phyloP scores from a whole-genome alignment of 1,140 invertebrate genomes.

The Drosophila grimshawi region DNA sequence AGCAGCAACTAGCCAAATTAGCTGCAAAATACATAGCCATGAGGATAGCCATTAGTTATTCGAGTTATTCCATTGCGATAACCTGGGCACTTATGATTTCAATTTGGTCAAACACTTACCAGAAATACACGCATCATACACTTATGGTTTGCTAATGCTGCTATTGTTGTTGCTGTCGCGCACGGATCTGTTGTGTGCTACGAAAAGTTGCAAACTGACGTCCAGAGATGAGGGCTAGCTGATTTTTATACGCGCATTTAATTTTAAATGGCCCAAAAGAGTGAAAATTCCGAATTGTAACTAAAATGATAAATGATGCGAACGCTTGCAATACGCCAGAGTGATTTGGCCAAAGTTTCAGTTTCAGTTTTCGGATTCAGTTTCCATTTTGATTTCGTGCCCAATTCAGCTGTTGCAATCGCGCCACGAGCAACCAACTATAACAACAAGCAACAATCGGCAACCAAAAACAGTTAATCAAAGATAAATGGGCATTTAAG shows the following conservation, averaged over 20 bases:
- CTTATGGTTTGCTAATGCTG: slow-evolving; percentile 10
- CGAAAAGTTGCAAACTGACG: slow-evolving; percentile 53
- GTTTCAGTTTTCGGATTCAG: slow-evolving; percentile 31
- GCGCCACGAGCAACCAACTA: slow-evolving; percentile 19
- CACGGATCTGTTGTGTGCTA: slow-evolving; percentile 46
- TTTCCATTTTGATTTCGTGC: slow-evolving; percentile 49
- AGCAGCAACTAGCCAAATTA: slow-evolving; percentile 51
- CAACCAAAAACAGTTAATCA: slow-evolving; percentile 64
- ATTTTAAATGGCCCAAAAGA: slow-evolving; percentile 19
- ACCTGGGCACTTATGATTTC: background rate
- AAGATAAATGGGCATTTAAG: slow-evolving; percentile 77
- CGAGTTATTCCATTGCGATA: background rate
- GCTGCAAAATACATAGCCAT: slow-evolving; percentile 28
- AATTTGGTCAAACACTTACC: slow-evolving; percentile 49
- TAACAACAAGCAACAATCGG: slow-evolving; percentile 14
- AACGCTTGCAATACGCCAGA: slow-evolving; percentile 51
- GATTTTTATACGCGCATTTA: slow-evolving; percentile 65
- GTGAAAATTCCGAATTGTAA: slow-evolving; percentile 60
- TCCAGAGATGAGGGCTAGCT: slow-evolving; percentile 16
- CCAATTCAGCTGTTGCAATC: slow-evolving; percentile 44
- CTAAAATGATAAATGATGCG: slow-evolving; percentile 71
- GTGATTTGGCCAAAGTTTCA: slow-evolving; percentile 29
- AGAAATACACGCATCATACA: slow-evolving; percentile 71
- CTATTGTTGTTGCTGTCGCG: slow-evolving; percentile 16
- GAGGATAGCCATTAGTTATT: background rate